A percentile compares a stretch with the other conserved stretches of the same genome.
These are phyloP conservation scores for Onychostruthus taczanowskii DNA, from an alignment of 2,113 vertebrate species.

Conservation along the genomic window DNA sequence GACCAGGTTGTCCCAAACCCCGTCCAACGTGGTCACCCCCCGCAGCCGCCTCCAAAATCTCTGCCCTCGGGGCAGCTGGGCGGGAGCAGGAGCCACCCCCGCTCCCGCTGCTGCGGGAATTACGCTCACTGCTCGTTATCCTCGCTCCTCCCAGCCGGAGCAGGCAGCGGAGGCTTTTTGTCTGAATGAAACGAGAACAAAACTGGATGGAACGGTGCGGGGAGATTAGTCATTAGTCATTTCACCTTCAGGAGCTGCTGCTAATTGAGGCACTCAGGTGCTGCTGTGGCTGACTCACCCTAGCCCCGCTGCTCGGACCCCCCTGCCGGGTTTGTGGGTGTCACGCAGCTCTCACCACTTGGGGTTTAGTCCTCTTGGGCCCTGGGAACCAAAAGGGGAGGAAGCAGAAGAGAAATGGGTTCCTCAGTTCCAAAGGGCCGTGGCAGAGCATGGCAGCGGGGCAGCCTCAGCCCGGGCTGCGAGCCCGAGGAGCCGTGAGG, in stretches of 20 bases:
- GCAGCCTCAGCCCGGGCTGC: not conserved
- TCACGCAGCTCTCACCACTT: not conserved
- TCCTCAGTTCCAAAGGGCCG: not conserved
- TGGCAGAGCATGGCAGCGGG: not conserved
- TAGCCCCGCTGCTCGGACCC: fast-evolving
- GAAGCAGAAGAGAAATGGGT: not conserved
- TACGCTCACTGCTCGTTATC: fast-evolving
- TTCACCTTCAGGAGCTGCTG: not conserved
- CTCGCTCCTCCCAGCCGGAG: not conserved
- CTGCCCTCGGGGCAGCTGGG: not conserved
- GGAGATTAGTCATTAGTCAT: constrained; percentile 15
- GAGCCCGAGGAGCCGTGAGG: not conserved
- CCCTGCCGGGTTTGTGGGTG: not conserved
- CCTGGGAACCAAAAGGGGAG: not conserved
- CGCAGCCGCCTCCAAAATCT: fast-evolving
- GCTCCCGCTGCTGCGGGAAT: not conserved
- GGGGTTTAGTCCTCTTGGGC: fast-evolving
- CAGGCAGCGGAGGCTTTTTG: not conserved
- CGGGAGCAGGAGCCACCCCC: not conserved
- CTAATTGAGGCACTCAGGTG: not conserved
- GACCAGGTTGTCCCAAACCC: not conserved
- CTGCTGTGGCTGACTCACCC: not conserved
- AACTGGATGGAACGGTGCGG: not conserved
- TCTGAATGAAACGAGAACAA: not conserved
- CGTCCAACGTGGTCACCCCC: not conserved